A percentile compares a stretch with the other conserved stretches of the same genome.
These are phyloP conservation scores for Pandemis cinnamomeana DNA, from an alignment of 2,888 invertebrate genomes.

Conservation along the genomic window DNA sequence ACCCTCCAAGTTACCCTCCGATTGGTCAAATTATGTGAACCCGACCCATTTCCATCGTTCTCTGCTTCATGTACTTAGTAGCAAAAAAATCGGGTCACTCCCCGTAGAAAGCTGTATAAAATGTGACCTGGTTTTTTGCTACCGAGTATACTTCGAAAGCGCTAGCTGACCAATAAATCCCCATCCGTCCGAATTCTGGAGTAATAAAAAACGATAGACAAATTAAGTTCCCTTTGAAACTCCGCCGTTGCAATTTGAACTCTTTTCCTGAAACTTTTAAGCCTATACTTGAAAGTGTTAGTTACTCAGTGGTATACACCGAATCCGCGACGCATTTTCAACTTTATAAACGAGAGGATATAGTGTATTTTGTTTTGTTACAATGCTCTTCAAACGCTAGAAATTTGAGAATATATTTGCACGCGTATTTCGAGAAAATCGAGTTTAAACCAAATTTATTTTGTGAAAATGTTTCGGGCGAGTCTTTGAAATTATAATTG, in stretches of 20 bases:
- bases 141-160: background rate
- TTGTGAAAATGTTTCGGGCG: background rate
- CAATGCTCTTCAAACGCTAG: background rate
- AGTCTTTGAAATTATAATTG: conserved; percentile 8
- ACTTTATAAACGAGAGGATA: background rate
- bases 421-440: background rate
- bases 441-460: conserved; percentile 1
- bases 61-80: too few relatives aligned
- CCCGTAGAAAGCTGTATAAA: too few relatives aligned
- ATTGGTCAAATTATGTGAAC: too few relatives aligned
- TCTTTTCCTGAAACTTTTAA: background rate
- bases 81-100: too few relatives aligned
- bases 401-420: conserved; percentile 10
- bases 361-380: background rate
- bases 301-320: background rate
- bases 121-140: too few relatives aligned
- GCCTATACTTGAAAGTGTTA: background rate
- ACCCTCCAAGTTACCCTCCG: too few relatives aligned
- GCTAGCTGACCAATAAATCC: conserved; percentile 1
- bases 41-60: too few relatives aligned
- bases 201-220: conserved; percentile 4
- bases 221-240: background rate
- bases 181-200: background rate
- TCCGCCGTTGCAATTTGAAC: background rate
- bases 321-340: background rate